phyloP scores from a whole-genome alignment of 1,140 invertebrate genomes.

The Aphelenchoides besseyi region DNA sequence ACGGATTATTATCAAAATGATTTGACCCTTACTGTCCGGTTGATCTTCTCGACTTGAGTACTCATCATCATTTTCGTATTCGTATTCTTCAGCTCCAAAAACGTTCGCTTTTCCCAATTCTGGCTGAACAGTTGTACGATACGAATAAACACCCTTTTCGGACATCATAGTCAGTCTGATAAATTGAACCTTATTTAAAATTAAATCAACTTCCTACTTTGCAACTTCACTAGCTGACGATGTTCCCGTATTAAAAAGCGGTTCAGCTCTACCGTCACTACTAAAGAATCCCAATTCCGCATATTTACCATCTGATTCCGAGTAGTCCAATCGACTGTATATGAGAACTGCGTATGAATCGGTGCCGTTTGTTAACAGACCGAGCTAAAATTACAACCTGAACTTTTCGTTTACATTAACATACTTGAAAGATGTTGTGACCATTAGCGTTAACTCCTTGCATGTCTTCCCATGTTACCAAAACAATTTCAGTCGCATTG shows the following conservation, averaged over 20 bases:
- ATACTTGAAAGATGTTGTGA: slow-evolving; percentile 16
- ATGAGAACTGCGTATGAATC: slow-evolving; percentile 20
- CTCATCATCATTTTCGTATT: slow-evolving; percentile 20
- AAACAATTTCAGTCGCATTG: slow-evolving; percentile 16
- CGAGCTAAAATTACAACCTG: neutral
- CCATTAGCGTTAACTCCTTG: slow-evolving; percentile 6
- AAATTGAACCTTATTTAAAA: neutral
- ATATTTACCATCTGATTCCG: neutral
- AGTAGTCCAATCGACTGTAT: slow-evolving; percentile 19
- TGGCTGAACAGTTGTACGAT: neutral
- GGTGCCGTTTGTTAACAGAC: slow-evolving; percentile 12
- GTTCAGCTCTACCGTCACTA: neutral
- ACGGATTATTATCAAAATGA: neutral
- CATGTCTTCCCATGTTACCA: slow-evolving; percentile 25
- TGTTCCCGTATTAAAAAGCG: slow-evolving; percentile 9
- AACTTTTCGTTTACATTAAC: neutral
- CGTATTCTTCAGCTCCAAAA: slow-evolving; percentile 22
- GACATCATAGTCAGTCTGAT: neutral
- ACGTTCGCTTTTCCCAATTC: slow-evolving; percentile 16
- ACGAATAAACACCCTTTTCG: slow-evolving; percentile 21
- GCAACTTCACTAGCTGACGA: neutral
- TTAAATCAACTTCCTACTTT: slow-evolving; percentile 15
- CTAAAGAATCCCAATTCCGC: slow-evolving; percentile 26
- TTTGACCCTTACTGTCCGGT: slow-evolving; percentile 6
- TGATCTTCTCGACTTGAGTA: slow-evolving; percentile 13